Conservation (phyloP, 2,888 invertebrate species). For the Hipparchia sbordonii region DNA sequence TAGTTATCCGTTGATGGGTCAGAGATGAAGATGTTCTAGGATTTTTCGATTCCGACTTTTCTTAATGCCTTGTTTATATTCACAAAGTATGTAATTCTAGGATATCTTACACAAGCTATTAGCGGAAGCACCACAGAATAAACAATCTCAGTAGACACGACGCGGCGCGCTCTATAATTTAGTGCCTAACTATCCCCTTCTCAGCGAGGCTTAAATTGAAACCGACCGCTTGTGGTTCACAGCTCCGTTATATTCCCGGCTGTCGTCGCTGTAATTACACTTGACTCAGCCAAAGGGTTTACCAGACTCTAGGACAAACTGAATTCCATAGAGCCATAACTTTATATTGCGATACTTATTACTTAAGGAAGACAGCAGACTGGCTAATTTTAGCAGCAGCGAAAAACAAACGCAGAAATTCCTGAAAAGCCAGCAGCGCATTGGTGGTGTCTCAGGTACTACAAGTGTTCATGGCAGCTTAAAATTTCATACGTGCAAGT, state of each 20-base stretch:
- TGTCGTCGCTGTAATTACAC: slow-evolving; percentile 50
- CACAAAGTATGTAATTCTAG: slow-evolving; percentile 20
- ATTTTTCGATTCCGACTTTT: too few species aligned
- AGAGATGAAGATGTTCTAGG: too few species aligned
- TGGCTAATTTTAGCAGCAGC: too few species aligned
- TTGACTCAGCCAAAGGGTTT: slow-evolving; percentile 28
- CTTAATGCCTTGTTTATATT: slow-evolving; percentile 21
- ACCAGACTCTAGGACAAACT: neutral
- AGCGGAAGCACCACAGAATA: slow-evolving; percentile 54
- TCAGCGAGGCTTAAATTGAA: slow-evolving; percentile 57
- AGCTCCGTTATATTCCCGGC: slow-evolving; percentile 54
- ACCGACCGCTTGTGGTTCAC: slow-evolving; percentile 56
- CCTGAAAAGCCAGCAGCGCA: too few species aligned
- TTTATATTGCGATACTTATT: too few species aligned
- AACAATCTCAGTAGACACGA: slow-evolving; percentile 56
- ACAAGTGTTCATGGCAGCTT: too few species aligned
- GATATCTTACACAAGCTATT: slow-evolving; percentile 34
- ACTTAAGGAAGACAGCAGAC: too few species aligned
- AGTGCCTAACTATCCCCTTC: slow-evolving; percentile 51
- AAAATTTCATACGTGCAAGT: too few species aligned
- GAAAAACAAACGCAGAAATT: too few species aligned
- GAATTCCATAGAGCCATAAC: too few species aligned
- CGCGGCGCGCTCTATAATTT: slow-evolving; percentile 54
- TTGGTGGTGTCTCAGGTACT: too few species aligned
- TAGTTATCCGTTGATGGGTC: too few species aligned